Conservation (phyloP, 2,888 invertebrate species). For the Galerucella pusilla region DNA sequence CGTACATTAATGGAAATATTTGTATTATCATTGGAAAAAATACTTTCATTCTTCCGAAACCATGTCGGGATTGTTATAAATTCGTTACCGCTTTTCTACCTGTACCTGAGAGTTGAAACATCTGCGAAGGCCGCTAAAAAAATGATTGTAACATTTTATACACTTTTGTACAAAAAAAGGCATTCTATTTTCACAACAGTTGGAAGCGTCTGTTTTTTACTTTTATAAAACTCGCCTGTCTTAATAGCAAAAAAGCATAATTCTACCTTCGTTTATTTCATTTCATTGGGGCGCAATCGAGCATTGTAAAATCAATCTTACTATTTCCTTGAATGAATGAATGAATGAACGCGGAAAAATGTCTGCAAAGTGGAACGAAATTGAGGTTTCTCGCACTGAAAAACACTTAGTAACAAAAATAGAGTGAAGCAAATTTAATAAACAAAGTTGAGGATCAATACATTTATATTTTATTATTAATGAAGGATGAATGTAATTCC, state of each 20-base stretch:
- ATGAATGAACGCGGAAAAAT: constrained; percentile 21
- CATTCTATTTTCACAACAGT: constrained; percentile 38
- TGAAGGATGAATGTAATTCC: background rate
- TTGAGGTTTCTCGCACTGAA: constrained; percentile 10
- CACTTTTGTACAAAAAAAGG: constrained; percentile 15
- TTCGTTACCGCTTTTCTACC: no score
- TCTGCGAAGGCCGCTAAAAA: background rate
- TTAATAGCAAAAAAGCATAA: constrained; percentile 11
- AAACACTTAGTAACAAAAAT: background rate
- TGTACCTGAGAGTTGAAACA: background rate
- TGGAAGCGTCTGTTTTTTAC: constrained; percentile 31
- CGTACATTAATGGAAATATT: no score
- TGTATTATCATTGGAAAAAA: no score
- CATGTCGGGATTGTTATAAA: no score
- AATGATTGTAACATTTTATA: background rate
- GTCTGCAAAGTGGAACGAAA: constrained; percentile 29
- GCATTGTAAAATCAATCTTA: constrained; percentile 21
- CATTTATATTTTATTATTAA: background rate
- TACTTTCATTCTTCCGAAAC: no score
- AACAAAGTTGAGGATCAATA: background rate
- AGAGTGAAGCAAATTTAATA: background rate
- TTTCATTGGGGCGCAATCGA: constrained; percentile 28
- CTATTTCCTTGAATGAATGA: constrained; percentile 30
- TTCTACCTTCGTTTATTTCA: constrained; percentile 22
- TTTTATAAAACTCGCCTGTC: constrained; percentile 14